A percentile compares a stretch with the other conserved stretches of the same genome.
Conservation (phyloP, 35 echinoderm and acorn worm species). For the Hemicentrotus pulcherrimus region DNA sequence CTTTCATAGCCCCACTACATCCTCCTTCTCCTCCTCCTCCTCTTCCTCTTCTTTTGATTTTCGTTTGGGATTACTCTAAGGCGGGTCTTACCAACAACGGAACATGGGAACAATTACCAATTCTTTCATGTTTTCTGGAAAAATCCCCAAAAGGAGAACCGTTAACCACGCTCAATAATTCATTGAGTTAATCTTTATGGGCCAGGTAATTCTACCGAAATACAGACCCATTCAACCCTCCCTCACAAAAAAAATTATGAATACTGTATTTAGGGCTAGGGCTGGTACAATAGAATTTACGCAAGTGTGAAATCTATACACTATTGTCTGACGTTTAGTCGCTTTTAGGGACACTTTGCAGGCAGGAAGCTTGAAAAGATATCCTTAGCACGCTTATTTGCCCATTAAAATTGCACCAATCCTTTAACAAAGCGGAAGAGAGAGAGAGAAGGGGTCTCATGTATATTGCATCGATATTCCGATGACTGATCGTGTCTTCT, state of each 20-base stretch:
- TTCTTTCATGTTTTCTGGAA: constrained; percentile 2
- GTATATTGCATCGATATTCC: constrained; percentile 64
- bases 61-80: constrained; percentile 2
- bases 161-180: constrained; percentile 44
- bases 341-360: constrained; percentile 51
- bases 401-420: constrained; percentile 59
- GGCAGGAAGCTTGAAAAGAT: constrained; percentile 34
- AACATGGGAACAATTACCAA: constrained; percentile 35
- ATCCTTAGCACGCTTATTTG: constrained; percentile 64
- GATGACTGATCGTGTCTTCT: constrained; percentile 55
- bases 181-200: constrained; percentile 48
- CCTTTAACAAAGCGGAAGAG: constrained; percentile 39
- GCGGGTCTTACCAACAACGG: constrained; percentile 20
- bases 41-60: constrained; percentile 28
- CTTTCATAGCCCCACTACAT: neutral
- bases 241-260: constrained; percentile 37
- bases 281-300: constrained; percentile 60
- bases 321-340: constrained; percentile 72
- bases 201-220: constrained; percentile 42
- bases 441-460: constrained; percentile 52
- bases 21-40: neutral
- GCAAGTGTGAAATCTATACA: constrained; percentile 78
- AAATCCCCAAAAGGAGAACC: constrained; percentile 22
- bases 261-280: constrained; percentile 55
- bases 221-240: constrained; percentile 17